A percentile compares a stretch with the other conserved stretches of the same genome.
These are phyloP conservation scores for Zaprionus gabonicus DNA, from an alignment of 1,140 invertebrate species.

Conservation along the genomic window DNA sequence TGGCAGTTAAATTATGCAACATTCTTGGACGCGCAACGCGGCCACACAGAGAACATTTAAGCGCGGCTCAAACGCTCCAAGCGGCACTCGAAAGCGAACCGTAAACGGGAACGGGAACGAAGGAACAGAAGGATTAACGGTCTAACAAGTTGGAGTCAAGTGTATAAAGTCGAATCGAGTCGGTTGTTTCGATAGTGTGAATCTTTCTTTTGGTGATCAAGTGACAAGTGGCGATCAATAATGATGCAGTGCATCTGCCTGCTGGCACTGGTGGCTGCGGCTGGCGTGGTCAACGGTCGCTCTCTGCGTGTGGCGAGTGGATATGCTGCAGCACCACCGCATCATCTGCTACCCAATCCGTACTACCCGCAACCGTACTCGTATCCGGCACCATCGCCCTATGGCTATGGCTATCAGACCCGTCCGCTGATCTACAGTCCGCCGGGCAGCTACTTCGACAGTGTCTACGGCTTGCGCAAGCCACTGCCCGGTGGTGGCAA, in stretches of 20 bases:
- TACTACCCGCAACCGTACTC: constrained; percentile 53
- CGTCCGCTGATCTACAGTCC: constrained; percentile 47
- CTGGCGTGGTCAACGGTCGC: constrained; percentile 35
- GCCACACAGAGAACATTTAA: constrained; percentile 49
- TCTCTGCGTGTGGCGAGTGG: constrained; percentile 49
- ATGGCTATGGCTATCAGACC: constrained; percentile 54
- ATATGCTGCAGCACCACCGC: constrained; percentile 9
- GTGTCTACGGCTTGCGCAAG: constrained; percentile 58
- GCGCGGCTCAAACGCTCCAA: constrained; percentile 48
- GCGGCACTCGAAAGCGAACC: constrained; percentile 32
- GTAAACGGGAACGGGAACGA: constrained; percentile 34
- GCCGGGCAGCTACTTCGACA: constrained; percentile 64
- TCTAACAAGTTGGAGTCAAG: neutral
- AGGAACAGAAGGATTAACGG: neutral
- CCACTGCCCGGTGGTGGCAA: constrained; percentile 80
- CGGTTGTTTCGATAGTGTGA: neutral
- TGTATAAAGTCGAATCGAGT: neutral
- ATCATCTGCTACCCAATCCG: constrained; percentile 24
- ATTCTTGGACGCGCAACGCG: constrained; percentile 48
- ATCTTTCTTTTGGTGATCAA: neutral
- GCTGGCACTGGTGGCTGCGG: constrained; percentile 38
- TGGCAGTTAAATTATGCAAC: constrained; percentile 69
- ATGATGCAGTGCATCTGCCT: constrained; percentile 63
- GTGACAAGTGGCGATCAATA: constrained; percentile 2
- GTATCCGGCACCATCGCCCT: constrained; percentile 44